These are phyloP conservation scores for Crocodylus rhombifer DNA, from an alignment of 2,797 vertebrate genomes.

Conservation along the genomic window DNA sequence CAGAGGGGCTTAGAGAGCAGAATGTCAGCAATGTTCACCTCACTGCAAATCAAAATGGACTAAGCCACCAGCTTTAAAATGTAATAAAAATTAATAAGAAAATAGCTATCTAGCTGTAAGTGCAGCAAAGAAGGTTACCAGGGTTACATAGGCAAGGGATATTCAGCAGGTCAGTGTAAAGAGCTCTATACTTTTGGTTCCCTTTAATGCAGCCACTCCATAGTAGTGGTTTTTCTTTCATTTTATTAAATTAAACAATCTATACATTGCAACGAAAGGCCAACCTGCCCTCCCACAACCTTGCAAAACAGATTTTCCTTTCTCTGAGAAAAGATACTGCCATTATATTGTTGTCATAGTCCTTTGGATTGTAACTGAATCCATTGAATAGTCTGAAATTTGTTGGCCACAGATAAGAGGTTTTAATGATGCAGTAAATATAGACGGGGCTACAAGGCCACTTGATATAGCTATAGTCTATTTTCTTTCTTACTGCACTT, in stretches of 20 bases:
- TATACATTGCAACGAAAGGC: background rate
- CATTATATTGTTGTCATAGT: background rate
- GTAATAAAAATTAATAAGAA: constrained; percentile 23
- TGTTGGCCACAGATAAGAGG: background rate
- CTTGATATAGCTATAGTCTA: background rate
- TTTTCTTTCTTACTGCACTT: background rate
- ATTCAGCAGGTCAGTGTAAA: background rate
- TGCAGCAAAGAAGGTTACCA: background rate
- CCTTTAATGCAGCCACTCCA: background rate
- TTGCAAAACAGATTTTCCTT: background rate
- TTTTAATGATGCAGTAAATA: background rate
- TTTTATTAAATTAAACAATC: background rate
- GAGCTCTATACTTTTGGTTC: background rate
- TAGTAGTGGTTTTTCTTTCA: background rate
- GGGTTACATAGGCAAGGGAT: background rate
- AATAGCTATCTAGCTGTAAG: background rate
- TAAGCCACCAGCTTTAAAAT: background rate
- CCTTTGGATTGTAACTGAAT: constrained; percentile 4
- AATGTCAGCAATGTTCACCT: background rate
- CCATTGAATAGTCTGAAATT: background rate
- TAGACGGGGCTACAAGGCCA: background rate
- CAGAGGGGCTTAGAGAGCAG: constrained; percentile 27
- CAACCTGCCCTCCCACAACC: background rate
- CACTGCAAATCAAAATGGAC: constrained; percentile 25
- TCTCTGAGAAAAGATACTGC: background rate